Evolutionary conservation across 2,797 vertebrate genomes (phyloP).

Genomic region (Glossophaga mutica): DNA sequence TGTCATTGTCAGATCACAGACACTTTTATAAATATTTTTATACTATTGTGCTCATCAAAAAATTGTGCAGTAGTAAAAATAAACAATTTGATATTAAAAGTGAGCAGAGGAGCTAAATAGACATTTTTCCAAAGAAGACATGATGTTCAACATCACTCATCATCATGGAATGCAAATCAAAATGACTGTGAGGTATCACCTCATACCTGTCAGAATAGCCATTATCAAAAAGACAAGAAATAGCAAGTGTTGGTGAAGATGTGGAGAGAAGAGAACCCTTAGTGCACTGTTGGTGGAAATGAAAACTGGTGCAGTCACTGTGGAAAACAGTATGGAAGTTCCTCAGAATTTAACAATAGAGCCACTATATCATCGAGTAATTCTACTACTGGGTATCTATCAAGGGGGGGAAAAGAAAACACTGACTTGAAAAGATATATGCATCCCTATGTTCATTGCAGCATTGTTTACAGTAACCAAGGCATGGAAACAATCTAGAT

Average conservation of each 20-base stretch:
- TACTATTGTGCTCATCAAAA: constrained; percentile 31
- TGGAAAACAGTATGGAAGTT: neutral
- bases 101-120: neutral
- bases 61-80: constrained; percentile 21
- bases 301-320: neutral
- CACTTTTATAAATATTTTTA: constrained; percentile 47
- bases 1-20: neutral
- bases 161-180: neutral
- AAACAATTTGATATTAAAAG: neutral
- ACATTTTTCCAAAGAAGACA: neutral
- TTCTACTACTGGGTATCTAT: neutral
- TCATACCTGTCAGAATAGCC: neutral
- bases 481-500: neutral
- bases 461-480: neutral
- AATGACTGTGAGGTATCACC: neutral
- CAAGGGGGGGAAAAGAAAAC: neutral
- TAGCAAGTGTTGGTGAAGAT: neutral
- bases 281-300: neutral
- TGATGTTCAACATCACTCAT: neutral
- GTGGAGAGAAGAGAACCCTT: neutral
- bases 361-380: neutral
- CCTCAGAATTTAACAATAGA: neutral
- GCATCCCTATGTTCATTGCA: neutral
- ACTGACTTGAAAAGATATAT: neutral
- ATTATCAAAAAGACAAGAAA: neutral